Evolutionary conservation across 1,140 invertebrate species (phyloP), one percentile per base, ranked within the genome.

Genomic region (Pollicipes pollicipes): DNA sequence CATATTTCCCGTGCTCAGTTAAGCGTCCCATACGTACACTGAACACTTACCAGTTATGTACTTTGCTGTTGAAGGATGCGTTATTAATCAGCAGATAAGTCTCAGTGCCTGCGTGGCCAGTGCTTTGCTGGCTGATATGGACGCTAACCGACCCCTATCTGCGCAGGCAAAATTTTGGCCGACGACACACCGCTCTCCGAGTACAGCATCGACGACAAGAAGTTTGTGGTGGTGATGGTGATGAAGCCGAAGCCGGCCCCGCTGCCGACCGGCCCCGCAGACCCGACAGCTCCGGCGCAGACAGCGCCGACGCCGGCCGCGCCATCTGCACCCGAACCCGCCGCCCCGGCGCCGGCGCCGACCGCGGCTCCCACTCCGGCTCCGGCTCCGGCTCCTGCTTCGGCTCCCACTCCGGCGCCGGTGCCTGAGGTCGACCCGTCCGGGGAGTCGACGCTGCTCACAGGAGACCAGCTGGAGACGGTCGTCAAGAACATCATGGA

Each of bases 191-290:
- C 87, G 69, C 78, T 97, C 70, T 85, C 84, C 74, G 90, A 91
- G 74, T 97, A 95, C 81, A 93, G 94, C 79, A 94, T 97, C 78
- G 93, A 97, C 81, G 93, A 96, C 77, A 95, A 93, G 77, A 98
- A 97, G 81, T 97, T 97, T 82, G 89, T 98, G 78, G 95, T 98
- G 75, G 90, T 97, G 73, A 97, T 98, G 93, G 88, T 97, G 72
- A 90, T 92, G 27, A 96, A 96, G 82, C 85, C 88, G 64, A 90
- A 90, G 80, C 74, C 70, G 63, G 67, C 73, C 27, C 71, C 73
- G 13, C 69, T 73, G 28, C 58, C 77, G 63, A 66, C 73, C 28
- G 76, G 80, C 70, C 77, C 82, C 73, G 35, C 73, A 6, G 72
- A 70, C 28, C 66, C 74, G 68, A 72, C 71, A 31, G 37, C 68